Evolutionary conservation across 2,113 vertebrate species (phyloP).

Genomic region (Psophia crepitans): DNA sequence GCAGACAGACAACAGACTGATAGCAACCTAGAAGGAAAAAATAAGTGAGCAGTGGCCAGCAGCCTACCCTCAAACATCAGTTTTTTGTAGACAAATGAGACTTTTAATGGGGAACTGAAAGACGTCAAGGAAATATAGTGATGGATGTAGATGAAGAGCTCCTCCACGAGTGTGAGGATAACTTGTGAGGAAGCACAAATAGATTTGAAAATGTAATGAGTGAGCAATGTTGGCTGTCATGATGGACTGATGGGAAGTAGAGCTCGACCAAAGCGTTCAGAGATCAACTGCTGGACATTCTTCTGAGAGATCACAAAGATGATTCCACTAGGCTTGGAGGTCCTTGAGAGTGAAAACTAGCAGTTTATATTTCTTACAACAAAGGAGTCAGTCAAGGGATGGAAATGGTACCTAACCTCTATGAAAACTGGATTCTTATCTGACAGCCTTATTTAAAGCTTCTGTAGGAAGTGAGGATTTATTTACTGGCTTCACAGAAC

Average conservation of each 20-base stretch:
- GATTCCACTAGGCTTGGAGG: not conserved
- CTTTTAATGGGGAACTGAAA: not conserved
- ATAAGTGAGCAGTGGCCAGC: not conserved
- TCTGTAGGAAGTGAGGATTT: not conserved
- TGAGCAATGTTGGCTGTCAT: not conserved
- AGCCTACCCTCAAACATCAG: not conserved
- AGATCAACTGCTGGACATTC: not conserved
- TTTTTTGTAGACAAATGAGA: not conserved
- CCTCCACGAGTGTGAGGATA: not conserved
- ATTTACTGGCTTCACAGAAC: not conserved
- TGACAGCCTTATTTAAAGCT: not conserved
- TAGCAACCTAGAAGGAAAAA: not conserved
- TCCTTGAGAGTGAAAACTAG: not conserved
- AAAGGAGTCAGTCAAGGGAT: not conserved
- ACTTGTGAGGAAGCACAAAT: not conserved
- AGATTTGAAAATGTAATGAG: not conserved
- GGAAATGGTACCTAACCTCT: not conserved
- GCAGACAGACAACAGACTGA: not conserved
- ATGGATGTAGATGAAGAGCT: not conserved
- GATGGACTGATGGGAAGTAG: not conserved
- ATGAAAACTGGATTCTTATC: not conserved
- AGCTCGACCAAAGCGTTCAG: not conserved
- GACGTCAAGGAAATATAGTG: not conserved
- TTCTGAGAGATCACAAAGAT: not conserved
- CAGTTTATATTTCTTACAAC: not conserved